These are phyloP conservation scores for Coelopa pilipes DNA, from an alignment of 2,888 invertebrate species.

Conservation along the genomic window DNA sequence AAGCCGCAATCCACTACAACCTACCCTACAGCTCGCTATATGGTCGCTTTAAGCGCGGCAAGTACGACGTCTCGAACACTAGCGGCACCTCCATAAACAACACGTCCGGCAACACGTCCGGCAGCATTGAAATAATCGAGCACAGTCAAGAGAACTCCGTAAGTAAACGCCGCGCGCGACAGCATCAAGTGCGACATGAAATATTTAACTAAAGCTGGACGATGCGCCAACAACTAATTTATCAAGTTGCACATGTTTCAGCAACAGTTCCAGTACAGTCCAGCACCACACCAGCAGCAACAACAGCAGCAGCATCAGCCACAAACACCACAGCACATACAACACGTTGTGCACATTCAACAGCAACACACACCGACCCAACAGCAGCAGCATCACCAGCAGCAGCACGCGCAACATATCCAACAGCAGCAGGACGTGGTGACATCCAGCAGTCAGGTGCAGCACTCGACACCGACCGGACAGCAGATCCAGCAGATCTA, in stretches of 20 bases:
- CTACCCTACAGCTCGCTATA: slow-evolving; percentile 90
- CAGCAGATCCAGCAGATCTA: slow-evolving; percentile 66
- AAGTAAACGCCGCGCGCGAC: slow-evolving; percentile 45
- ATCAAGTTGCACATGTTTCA: slow-evolving; percentile 66
- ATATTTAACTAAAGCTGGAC: slow-evolving; percentile 13
- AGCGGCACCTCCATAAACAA: slow-evolving; percentile 62
- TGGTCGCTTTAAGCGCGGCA: slow-evolving; percentile 88
- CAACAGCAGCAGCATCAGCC: slow-evolving; percentile 56
- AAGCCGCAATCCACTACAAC: slow-evolving; percentile 92
- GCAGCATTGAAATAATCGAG: slow-evolving; percentile 66
- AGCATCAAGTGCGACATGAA: background rate
- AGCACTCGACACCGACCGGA: slow-evolving; percentile 47
- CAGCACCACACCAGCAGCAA: slow-evolving; percentile 64
- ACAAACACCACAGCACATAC: slow-evolving; percentile 63
- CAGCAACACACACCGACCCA: slow-evolving; percentile 46
- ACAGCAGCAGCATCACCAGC: slow-evolving; percentile 58
- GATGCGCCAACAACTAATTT: slow-evolving; percentile 58
- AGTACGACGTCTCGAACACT: slow-evolving; percentile 73
- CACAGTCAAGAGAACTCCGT: slow-evolving; percentile 68
- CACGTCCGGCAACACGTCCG: slow-evolving; percentile 63
- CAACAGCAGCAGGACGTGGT: slow-evolving; percentile 65
- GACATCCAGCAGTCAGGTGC: slow-evolving; percentile 64
- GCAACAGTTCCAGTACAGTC: slow-evolving; percentile 68
- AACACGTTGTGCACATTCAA: slow-evolving; percentile 65
- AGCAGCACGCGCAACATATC: slow-evolving; percentile 58